Conservation (phyloP, 2,888 invertebrate genomes). For the Lasioglossum zephyrum region DNA sequence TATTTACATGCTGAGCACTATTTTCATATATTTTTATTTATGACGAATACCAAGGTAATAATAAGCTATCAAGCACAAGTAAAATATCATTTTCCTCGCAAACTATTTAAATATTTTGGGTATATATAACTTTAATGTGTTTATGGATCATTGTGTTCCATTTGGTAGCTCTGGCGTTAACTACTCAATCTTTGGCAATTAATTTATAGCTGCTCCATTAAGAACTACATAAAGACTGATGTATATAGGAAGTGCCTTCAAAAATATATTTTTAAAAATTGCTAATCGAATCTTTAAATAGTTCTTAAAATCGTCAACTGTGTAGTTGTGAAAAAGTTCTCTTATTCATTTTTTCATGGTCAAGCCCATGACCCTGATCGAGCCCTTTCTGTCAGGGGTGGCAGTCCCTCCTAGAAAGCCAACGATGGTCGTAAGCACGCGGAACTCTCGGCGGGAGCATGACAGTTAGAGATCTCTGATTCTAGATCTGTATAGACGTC, state of each 20-base stretch:
- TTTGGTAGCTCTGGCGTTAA: too few relatives aligned
- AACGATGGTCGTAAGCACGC: not conserved
- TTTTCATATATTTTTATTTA: not conserved
- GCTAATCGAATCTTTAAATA: too few relatives aligned
- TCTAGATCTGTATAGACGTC: slow-evolving; percentile 18
- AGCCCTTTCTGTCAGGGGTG: not conserved
- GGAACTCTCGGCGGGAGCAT: slow-evolving; percentile 20
- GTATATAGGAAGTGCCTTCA: not conserved
- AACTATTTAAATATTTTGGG: not conserved
- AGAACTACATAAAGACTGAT: not conserved
- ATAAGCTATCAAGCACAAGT: too few relatives aligned
- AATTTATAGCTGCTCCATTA: too few relatives aligned
- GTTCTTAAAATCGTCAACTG: too few relatives aligned
- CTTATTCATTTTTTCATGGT: not conserved
- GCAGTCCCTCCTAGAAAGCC: not conserved
- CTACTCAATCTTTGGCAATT: too few relatives aligned
- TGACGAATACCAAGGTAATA: too few relatives aligned
- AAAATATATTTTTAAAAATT: not conserved
- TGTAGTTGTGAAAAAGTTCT: too few relatives aligned
- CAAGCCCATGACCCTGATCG: not conserved
- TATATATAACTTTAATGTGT: too few relatives aligned
- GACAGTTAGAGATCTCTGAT: slow-evolving; percentile 21
- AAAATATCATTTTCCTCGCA: too few relatives aligned
- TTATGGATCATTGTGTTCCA: too few relatives aligned
- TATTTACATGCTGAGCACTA: not conserved